Evolutionary conservation across 2,888 invertebrate species (phyloP), one percentile per base, ranked within the genome.

Genomic region (Perithous albicinctus): DNA sequence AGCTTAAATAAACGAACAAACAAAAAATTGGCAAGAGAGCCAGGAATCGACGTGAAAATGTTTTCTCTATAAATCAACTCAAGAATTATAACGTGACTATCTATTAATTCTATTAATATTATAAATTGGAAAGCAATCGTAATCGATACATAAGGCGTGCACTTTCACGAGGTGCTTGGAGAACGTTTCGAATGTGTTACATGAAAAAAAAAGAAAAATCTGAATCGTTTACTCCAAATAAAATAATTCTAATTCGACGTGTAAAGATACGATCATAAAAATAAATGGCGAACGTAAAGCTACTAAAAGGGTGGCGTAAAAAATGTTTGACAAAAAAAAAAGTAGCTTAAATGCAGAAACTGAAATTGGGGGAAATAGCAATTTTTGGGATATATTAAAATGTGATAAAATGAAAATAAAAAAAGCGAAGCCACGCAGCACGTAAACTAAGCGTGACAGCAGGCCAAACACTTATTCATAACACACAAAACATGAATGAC

Each of bases 401-500:
- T 10, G 38, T 74, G 61, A 77, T 56, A 41, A 48, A 66, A 59
- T 26, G 12, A 74, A 79, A 59, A 48, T 23, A 54, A 64, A 56
- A 67, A 32, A 82, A 78, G 77, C 85, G 75, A 80, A 78, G 85
- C 83, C 69, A 84, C 80, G 84, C 83, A 79, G 79, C 76, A 79
- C 77, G 78, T 78, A 59, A n/a, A 83, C 80, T 80, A 79, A 85
- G 78, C 79, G 82, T 84, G 82, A 82, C 78, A 75, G 75, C 72
- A 76, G 82, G 75, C 54, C 29, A 78, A 67, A 80, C 48, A 74
- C 54, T 67, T 63, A 79, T 73, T 66, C 20, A 35, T 75, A 75
- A 82, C 80, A 76, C 59, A 78, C 72, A 66, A 74, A 82, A 67
- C 51, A 79, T 59, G 54, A 54, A 51, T 66, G 67, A 64, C 46